Conservation (phyloP, 2,113 vertebrate genomes). For the Phocoena phocoena region DNA sequence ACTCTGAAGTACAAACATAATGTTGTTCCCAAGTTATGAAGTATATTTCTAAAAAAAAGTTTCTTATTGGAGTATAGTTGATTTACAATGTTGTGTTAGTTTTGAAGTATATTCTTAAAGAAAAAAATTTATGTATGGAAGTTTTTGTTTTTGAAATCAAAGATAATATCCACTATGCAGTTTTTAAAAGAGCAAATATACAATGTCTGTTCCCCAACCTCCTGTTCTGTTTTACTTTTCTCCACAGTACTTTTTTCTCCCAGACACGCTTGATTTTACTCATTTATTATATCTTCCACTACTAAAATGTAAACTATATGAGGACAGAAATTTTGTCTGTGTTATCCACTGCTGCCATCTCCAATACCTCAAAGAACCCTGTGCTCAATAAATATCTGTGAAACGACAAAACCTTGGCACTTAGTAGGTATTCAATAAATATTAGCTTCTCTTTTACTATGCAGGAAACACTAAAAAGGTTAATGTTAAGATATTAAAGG, state of each 20-base stretch:
- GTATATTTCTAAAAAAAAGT: neutral
- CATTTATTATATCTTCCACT: neutral
- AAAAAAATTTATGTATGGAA: neutral
- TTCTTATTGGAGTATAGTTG: no score
- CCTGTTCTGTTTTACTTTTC: neutral
- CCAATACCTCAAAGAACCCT: neutral
- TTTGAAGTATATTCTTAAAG: neutral
- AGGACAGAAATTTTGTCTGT: neutral
- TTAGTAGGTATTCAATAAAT: neutral
- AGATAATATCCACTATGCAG: neutral
- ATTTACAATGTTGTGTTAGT: no score
- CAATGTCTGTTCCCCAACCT: neutral
- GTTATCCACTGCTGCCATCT: neutral
- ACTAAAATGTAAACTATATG: slow-evolving; percentile 29
- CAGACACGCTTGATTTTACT: slow-evolving; percentile 1
- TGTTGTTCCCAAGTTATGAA: slow-evolving; percentile 30
- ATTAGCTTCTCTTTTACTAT: neutral
- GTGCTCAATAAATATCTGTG: slow-evolving; percentile 35
- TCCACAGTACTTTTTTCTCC: neutral
- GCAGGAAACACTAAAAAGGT: slow-evolving; percentile 65
- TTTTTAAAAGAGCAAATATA: slow-evolving; percentile 19
- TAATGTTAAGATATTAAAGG: slow-evolving; percentile 45
- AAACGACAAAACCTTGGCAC: slow-evolving; percentile 32
- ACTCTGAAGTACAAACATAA: slow-evolving; percentile 48
- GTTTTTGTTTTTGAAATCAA: slow-evolving; percentile 61